Percentiles rank a stretch among this genome's conserved stretches.
Evolutionary conservation across 2,113 vertebrate species (phyloP).

Genomic region (Mirounga angustirostris): DNA sequence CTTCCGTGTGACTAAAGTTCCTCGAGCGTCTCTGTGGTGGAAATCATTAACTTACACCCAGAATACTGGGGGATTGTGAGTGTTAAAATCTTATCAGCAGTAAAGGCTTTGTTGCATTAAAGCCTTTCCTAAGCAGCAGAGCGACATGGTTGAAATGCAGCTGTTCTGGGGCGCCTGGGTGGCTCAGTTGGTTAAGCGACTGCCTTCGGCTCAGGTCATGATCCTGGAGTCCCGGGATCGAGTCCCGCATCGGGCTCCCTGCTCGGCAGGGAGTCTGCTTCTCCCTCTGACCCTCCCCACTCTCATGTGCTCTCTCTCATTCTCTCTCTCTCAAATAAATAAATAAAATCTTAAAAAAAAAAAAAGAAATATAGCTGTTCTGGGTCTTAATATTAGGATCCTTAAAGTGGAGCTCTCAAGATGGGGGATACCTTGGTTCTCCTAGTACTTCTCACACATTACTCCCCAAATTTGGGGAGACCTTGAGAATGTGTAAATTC

Average conservation of each 20-base stretch:
- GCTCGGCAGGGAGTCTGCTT: too few species aligned
- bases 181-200: too few species aligned
- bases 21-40: background rate
- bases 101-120: background rate
- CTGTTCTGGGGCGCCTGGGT: background rate
- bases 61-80: background rate
- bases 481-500: background rate
- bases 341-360: too few species aligned
- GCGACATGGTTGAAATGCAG: background rate
- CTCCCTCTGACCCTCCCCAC: too few species aligned
- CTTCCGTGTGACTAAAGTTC: background rate
- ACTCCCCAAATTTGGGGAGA: background rate
- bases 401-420: background rate
- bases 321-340: too few species aligned
- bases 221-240: too few species aligned
- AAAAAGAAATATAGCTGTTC: background rate
- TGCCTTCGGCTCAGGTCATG: too few species aligned
- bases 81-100: background rate
- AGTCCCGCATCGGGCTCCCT: too few species aligned
- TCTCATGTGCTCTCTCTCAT: too few species aligned
- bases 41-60: background rate
- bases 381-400: background rate
- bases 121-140: background rate
- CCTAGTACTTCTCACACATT: background rate
- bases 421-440: fast-evolving